A percentile compares a stretch with the other conserved stretches of the same genome.
Conservation (phyloP, 2,113 vertebrate genomes). For the Axis porcinus region DNA sequence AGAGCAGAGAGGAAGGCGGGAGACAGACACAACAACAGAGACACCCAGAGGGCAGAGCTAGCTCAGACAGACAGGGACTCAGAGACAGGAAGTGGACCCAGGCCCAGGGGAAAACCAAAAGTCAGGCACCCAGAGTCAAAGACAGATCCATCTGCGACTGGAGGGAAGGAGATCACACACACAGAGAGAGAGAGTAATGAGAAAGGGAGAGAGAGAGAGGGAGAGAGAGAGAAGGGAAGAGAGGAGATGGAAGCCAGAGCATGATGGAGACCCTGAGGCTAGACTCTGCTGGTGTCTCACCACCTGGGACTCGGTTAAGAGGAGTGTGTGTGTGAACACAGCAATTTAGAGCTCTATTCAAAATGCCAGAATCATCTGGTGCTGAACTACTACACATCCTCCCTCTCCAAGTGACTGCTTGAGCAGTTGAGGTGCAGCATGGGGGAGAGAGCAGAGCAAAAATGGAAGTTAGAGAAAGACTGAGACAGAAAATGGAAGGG, state of each 20-base stretch:
- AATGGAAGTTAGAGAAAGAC: neutral
- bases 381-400: neutral
- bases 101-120: neutral
- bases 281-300: neutral
- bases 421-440: neutral
- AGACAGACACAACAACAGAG: neutral
- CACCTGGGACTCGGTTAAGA: neutral
- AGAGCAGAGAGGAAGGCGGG: neutral
- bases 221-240: neutral
- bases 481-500: neutral
- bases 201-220: neutral
- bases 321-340: neutral
- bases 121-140: neutral
- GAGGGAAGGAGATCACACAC: neutral
- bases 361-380: neutral
- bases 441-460: neutral
- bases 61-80: neutral
- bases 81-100: neutral
- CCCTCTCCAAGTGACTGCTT: neutral
- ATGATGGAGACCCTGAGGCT: neutral
- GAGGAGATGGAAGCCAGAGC: neutral
- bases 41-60: neutral
- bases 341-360: neutral
- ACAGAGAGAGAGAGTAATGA: neutral
- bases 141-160: neutral